phyloP scores from a whole-genome alignment of 2,113 vertebrate species.

The Marcusenius ussheri region DNA sequence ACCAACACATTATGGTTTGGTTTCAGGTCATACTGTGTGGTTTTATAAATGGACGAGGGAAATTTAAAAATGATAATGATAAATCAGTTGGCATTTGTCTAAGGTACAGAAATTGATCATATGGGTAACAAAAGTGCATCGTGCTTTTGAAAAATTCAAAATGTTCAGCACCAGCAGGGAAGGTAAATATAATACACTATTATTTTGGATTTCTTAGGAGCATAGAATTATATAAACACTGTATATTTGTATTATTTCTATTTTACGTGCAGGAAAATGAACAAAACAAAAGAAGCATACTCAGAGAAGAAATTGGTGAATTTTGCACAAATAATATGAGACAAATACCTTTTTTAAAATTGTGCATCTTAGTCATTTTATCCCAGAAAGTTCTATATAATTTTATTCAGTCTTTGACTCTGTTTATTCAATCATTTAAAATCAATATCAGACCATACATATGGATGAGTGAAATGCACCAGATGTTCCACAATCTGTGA shows the following conservation, averaged over 20 bases:
- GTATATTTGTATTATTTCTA: neutral
- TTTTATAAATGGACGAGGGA: neutral
- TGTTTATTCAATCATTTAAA: neutral
- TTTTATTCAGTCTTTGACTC: neutral
- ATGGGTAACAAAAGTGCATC: neutral
- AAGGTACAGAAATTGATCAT: neutral
- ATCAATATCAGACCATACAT: conserved; percentile 8
- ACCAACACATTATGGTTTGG: neutral
- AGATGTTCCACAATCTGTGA: conserved; percentile 22
- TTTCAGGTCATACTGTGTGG: neutral
- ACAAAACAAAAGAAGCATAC: neutral
- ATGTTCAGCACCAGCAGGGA: neutral
- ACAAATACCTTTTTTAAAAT: neutral
- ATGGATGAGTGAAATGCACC: neutral
- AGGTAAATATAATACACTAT: neutral
- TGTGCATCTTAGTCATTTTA: neutral
- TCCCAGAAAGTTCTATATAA: neutral
- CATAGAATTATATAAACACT: neutral
- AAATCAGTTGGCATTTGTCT: neutral
- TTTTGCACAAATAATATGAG: neutral
- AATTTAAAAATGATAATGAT: neutral
- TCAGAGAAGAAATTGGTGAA: neutral
- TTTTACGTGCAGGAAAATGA: neutral
- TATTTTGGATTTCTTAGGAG: neutral
- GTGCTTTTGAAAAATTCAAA: neutral